Conservation (phyloP, 2,797 vertebrate species). For the Brotogeris chrysoptera region DNA sequence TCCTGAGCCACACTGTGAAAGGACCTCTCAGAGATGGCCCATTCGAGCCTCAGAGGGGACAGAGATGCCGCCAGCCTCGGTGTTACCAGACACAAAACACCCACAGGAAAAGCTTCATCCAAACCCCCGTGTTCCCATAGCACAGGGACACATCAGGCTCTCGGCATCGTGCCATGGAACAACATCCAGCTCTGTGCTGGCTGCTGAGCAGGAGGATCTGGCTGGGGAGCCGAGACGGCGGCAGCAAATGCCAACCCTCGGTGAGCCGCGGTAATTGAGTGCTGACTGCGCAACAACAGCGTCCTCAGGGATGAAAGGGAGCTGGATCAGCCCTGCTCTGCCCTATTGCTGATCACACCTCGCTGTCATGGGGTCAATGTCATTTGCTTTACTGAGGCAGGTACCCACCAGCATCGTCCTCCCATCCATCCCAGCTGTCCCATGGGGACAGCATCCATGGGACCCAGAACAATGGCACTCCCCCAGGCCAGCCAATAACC, state of each 20-base stretch:
- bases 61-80: background rate
- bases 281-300: background rate
- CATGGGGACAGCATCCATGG: background rate
- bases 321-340: background rate
- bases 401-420: background rate
- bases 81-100: background rate
- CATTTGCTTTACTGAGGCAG: background rate
- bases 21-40: background rate
- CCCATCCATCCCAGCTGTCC: background rate
- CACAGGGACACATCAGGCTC: background rate
- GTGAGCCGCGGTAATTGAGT: background rate
- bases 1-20: background rate
- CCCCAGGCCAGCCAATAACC: background rate
- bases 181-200: background rate
- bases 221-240: background rate
- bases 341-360: background rate
- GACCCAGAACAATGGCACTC: background rate
- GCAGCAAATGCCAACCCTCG: background rate
- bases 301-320: background rate
- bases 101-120: background rate
- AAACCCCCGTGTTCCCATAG: background rate
- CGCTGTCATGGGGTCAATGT: background rate
- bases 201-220: background rate
- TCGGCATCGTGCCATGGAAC: background rate
- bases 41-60: accelerated